Evolutionary conservation across 2,797 vertebrate species (phyloP), one percentile per base, ranked within the genome.

Genomic region (Sorex maritimensis): DNA sequence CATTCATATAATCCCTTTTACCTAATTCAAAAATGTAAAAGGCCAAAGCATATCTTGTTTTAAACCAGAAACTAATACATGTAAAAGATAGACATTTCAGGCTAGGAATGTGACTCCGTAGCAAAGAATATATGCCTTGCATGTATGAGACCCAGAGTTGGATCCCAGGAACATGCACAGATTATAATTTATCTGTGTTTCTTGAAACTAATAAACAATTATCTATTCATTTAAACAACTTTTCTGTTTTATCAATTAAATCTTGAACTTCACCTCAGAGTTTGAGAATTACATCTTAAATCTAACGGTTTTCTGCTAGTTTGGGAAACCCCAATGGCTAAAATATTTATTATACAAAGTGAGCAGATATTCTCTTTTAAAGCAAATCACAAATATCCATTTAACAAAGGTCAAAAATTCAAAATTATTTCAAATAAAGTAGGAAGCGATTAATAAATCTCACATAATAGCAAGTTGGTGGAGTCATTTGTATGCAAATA

Each of bases 391-490:
- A 85, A 84, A 63, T 65, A 9, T 74, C 24, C 63, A 79, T 86
- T 95, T 84, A 95, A 81, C 63, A 63, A 87, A 92, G 17, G 8
- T 63, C 55, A 83, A 15, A 79, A 82, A 86, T 89, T 81, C 21
- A 93, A 89, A 92, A 86, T 65, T 68, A 75, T 85, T 93, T 95
- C 73, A 93, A 84, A 86, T 89, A 81, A 93, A 24, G 81, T 81
- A 21, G 58, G 12, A 87, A 85, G 13, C 13, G 58, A 58, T 86
- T 73, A 63, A 15, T 55, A 28, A 71, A 15, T 41, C 24, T 90
- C 90, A 52, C 11, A 28, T 74, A 80, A 52, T 81, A 94, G 58
- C 2, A 89, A 87, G 92, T 44, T 61, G 3, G 17, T 52, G 69
- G 14, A 86, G 75, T 28, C 7, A 44, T 87, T 69, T 89, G 81